These are phyloP conservation scores for Pachyuromys duprasi DNA, from an alignment of 2,797 vertebrate genomes.

Conservation along the genomic window DNA sequence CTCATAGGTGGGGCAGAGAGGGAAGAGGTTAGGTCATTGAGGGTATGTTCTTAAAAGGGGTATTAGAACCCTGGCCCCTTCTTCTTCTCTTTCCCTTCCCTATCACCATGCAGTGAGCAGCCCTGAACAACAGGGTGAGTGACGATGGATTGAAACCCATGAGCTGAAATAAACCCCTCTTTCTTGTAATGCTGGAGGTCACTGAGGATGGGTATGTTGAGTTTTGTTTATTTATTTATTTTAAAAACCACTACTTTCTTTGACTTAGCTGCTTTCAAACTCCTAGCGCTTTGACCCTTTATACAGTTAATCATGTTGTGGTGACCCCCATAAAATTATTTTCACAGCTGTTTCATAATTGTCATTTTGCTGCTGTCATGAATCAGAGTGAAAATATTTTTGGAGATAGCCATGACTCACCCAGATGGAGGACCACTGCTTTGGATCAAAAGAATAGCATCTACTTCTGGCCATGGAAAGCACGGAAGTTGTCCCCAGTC, in stretches of 20 bases:
- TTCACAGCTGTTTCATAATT: background rate
- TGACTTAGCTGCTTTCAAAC: background rate
- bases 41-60: background rate
- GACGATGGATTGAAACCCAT: background rate
- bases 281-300: background rate
- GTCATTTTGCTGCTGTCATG: background rate
- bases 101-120: too few species aligned
- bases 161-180: background rate
- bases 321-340: background rate
- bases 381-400: background rate
- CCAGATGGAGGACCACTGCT: background rate
- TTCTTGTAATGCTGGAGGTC: background rate
- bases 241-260: background rate
- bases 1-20: background rate
- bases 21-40: background rate
- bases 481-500: background rate
- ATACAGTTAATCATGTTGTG: background rate
- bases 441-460: background rate
- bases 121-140: background rate
- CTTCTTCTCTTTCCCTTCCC: background rate
- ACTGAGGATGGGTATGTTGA: background rate
- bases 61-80: background rate
- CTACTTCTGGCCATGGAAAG: background rate
- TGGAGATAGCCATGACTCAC: background rate
- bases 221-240: too few species aligned